Evolutionary conservation across 2,888 invertebrate species (phyloP), one percentile per base, ranked within the genome.

Genomic region (Conomelus anceps): DNA sequence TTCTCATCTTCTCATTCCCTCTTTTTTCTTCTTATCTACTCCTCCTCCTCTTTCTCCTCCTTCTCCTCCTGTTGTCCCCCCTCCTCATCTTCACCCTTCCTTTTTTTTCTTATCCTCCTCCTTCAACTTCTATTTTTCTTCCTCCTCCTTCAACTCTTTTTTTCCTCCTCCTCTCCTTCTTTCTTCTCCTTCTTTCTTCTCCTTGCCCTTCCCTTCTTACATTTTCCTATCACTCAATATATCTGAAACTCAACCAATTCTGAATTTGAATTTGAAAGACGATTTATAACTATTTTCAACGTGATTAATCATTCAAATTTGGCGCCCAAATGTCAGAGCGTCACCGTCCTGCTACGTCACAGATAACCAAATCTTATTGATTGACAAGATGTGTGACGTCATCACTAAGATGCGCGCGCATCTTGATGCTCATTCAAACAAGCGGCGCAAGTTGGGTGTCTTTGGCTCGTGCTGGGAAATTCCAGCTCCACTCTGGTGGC

Each of bases 161-260:
- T n/a, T n/a, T n/a, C n/a, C n/a, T n/a, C n/a, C n/a, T n/a, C 87
- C 22, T 22, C n/a, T n/a, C n/a, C n/a, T n/a, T n/a, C n/a, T n/a
- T n/a, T n/a, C n/a, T n/a, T n/a, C n/a, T n/a, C n/a, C n/a, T n/a
- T n/a, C n/a, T n/a, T n/a, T n/a, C n/a, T n/a, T n/a, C n/a, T n/a
- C n/a, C n/a, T n/a, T n/a, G n/a, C n/a, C n/a, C n/a, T n/a, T n/a
- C n/a, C n/a, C n/a, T n/a, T n/a, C n/a, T n/a, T n/a, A n/a, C n/a
- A n/a, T n/a, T n/a, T n/a, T n/a, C 9, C 24, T 63, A 88, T 22
- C 90, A 89, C 87, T 89, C 90, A 88, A 87, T 63, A 85, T 85
- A 85, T 89, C 85, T 9, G 23, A 26, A 22, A 11, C 6, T 26
- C 11, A 26, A 7, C 11, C 4, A 4, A 26, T 4, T 26, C 17